These are phyloP conservation scores for Polietes domitor DNA, from an alignment of 2,888 invertebrate species.

Conservation along the genomic window DNA sequence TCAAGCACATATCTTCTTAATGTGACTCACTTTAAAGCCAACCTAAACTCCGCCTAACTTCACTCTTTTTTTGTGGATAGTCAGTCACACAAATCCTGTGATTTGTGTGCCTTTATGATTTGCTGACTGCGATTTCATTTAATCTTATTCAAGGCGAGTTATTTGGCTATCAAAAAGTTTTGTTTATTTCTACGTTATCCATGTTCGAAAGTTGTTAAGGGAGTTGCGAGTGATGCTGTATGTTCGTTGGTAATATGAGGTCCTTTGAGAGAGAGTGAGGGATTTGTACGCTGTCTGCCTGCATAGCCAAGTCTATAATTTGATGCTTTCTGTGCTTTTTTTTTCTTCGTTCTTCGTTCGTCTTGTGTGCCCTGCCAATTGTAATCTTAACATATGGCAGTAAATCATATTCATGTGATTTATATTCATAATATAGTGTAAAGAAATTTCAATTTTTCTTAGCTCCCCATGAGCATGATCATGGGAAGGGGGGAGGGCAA, in stretches of 20 bases:
- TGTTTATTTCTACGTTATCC: constrained; percentile 14
- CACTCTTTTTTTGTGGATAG: too few species aligned
- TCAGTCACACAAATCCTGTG: too few species aligned
- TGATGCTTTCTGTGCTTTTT: constrained; percentile 51
- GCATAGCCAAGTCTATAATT: constrained; percentile 57
- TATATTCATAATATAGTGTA: constrained; percentile 58
- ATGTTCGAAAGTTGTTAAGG: not conserved
- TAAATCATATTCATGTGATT: constrained; percentile 65
- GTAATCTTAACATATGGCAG: constrained; percentile 59
- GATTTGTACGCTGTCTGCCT: not conserved
- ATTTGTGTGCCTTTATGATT: too few species aligned
- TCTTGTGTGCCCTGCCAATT: constrained; percentile 45
- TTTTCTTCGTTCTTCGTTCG: not conserved
- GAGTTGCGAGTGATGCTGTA: too few species aligned
- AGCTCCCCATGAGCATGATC: not conserved
- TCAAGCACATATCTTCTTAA: too few species aligned
- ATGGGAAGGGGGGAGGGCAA: too few species aligned
- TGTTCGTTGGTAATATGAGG: constrained; percentile 42
- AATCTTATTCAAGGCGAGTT: not conserved
- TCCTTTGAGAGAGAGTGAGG: too few species aligned
- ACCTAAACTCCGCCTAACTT: too few species aligned
- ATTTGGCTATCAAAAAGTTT: constrained; percentile 19
- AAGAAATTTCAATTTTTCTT: constrained; percentile 29
- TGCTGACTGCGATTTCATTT: constrained; percentile 45
- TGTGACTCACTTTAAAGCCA: too few species aligned